Base-by-base conservation (phyloP, 1,140 invertebrate genomes). In the Arion vulgaris region DNA sequence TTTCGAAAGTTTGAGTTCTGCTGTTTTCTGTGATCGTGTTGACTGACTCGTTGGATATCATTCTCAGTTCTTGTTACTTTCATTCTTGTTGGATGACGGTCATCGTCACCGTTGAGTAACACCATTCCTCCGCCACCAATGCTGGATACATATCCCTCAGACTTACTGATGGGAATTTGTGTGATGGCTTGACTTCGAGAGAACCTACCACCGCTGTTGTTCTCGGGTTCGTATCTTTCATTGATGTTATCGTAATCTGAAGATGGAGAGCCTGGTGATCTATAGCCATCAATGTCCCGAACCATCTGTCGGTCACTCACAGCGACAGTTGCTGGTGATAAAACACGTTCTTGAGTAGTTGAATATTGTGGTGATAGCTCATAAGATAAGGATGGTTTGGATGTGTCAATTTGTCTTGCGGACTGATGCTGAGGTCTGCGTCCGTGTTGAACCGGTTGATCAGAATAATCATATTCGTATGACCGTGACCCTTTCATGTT, bases 181-280 rank as follows among this genome's bases (percentile, higher is more conserved):
- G 72, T 75, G n/a, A 82, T 36, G 0, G 17, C 19, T n/a, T n/a
- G 49, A 7, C 53, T 28, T 32, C 45, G 34, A 36, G 51, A 13
- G 53, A 73, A 77, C 23, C 69, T 49, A 36, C 41, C 49, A 2
- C 11, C 19, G 26, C 13, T 57, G 38, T 53, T 53, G 34, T 51
- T 5, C n/a, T 80, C 72, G 2, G 39, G 26, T 41, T 19, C 32
- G 15, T 45, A n/a, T 1, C 80, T 69, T 2, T 84, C 87, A 38
- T 89, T 86, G 19, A 23, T 4, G 19, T 57, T 34, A 11, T 83
- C 75, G 85, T 91, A 91, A 51, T 91, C 89, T 0, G 90, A 90
- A 11, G 73, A 57, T 0, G 90, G 90, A 11, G 73, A 57, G 9
- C 17, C 73, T 19, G 88, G 85, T 36, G 86, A 87, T 34, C 82